These are phyloP conservation scores for Gambelia wislizenii DNA, from an alignment of 2,797 vertebrate genomes.

Conservation along the genomic window DNA sequence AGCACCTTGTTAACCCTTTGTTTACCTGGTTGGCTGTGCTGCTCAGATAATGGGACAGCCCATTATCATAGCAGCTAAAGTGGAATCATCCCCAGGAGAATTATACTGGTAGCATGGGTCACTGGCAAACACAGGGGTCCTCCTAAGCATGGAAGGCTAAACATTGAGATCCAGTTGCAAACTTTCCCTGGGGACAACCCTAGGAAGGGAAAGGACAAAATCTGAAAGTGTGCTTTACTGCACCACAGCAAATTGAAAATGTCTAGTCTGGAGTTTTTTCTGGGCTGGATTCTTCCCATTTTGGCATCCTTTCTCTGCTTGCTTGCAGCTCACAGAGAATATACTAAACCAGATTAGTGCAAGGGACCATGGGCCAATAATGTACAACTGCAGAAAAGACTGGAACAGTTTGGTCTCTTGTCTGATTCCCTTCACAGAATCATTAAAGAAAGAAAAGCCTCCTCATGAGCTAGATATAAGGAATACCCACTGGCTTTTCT, in stretches of 20 bases:
- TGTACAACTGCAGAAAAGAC: not conserved
- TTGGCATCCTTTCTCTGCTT: no score
- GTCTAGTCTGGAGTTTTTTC: no score
- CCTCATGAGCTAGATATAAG: not conserved
- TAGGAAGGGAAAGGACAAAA: not conserved
- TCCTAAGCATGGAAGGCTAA: no score
- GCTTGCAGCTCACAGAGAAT: not conserved
- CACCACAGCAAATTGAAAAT: not conserved
- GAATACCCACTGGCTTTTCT: constrained; percentile 33
- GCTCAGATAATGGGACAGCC: no score
- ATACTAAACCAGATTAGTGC: not conserved
- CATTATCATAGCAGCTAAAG: no score
- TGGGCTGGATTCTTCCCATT: no score
- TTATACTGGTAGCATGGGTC: no score
- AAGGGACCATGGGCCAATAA: not conserved
- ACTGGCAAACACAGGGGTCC: no score
- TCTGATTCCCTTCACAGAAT: not conserved
- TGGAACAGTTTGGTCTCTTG: not conserved
- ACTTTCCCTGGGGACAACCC: not conserved
- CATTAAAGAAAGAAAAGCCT: constrained; percentile 52
- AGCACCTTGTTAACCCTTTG: no score
- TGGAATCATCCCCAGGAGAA: no score
- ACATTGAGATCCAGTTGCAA: no score
- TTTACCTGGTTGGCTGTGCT: no score
- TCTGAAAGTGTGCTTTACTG: not conserved